Percentiles rank a stretch among this genome's conserved stretches.
These are phyloP conservation scores for Scomber scombrus DNA, from an alignment of 2,113 vertebrate genomes.

Conservation along the genomic window DNA sequence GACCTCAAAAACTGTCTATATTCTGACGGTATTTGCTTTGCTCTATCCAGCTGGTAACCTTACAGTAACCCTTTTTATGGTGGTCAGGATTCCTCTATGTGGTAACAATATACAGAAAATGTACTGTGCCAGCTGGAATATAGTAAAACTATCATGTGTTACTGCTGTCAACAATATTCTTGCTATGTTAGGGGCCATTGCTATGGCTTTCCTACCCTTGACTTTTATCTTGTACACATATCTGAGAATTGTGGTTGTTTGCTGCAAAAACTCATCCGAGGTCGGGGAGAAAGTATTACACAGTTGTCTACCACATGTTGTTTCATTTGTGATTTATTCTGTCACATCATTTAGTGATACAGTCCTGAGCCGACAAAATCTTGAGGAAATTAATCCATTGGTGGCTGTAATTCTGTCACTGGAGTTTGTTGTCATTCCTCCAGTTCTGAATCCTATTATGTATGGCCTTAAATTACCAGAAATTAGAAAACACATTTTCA, in stretches of 20 bases:
- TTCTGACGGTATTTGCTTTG: slow-evolving; percentile 34
- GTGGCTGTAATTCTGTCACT: slow-evolving; percentile 48
- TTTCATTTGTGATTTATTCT: slow-evolving; percentile 58
- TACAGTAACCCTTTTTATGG: background rate
- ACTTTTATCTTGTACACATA: slow-evolving; percentile 56
- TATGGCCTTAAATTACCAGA: slow-evolving; percentile 62
- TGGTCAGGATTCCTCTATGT: slow-evolving; percentile 55
- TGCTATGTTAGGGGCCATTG: slow-evolving; percentile 35
- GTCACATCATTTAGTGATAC: slow-evolving; percentile 38
- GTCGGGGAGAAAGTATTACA: slow-evolving; percentile 55
- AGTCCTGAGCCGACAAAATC: slow-evolving; percentile 30
- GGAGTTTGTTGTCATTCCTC: slow-evolving; percentile 65
- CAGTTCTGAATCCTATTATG: slow-evolving; percentile 52
- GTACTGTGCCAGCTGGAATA: slow-evolving; percentile 57
- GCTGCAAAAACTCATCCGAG: slow-evolving; percentile 46
- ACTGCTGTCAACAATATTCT: slow-evolving; percentile 34
- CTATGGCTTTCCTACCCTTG: slow-evolving; percentile 30
- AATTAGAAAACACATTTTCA: slow-evolving; percentile 50
- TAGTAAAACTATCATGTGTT: slow-evolving; percentile 62
- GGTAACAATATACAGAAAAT: slow-evolving; percentile 51
- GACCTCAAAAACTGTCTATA: slow-evolving; percentile 28
- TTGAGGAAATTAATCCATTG: slow-evolving; percentile 45
- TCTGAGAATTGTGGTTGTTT: slow-evolving; percentile 34
- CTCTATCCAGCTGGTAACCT: slow-evolving; percentile 9
- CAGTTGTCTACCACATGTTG: slow-evolving; percentile 53